A percentile compares a stretch with the other conserved stretches of the same genome.
Evolutionary conservation across 2,888 invertebrate species (phyloP).

Genomic region (Molanna angustata): DNA sequence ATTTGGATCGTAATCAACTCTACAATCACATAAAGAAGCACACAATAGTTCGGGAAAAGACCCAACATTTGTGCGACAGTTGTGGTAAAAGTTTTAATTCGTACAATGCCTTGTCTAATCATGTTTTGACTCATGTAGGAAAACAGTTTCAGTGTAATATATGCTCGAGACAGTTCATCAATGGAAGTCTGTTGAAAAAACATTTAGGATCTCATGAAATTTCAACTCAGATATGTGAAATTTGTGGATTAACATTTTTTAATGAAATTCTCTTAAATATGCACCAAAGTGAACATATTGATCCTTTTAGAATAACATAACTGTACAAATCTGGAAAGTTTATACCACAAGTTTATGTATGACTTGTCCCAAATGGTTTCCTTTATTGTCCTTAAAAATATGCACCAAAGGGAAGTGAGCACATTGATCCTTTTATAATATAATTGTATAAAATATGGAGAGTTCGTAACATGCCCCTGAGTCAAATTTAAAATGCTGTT

Average conservation of each 20-base stretch:
- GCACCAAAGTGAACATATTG: conserved; percentile 25
- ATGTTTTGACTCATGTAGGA: conserved; percentile 37
- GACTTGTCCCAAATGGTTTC: too few species aligned
- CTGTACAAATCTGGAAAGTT: too few species aligned
- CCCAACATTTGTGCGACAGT: conserved; percentile 46
- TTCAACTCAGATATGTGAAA: conserved; percentile 46
- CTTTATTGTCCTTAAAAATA: too few species aligned
- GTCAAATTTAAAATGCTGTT: too few species aligned
- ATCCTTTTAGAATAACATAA: too few species aligned
- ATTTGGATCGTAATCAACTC: conserved; percentile 54
- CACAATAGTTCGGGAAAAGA: conserved; percentile 36
- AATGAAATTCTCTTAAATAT: conserved; percentile 23
- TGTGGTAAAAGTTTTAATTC: conserved; percentile 49
- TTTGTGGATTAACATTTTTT: conserved; percentile 40
- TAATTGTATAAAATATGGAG: too few species aligned
- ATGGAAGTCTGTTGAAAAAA: conserved; percentile 35
- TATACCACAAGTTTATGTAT: too few species aligned
- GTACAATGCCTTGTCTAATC: conserved; percentile 41
- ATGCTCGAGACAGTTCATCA: conserved; percentile 40
- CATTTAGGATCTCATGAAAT: conserved; percentile 40
- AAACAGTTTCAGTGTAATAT: conserved; percentile 38
- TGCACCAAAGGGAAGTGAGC: too few species aligned
- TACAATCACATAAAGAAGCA: conserved; percentile 59
- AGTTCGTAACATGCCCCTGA: too few species aligned
- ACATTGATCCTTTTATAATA: too few species aligned